Conservation (phyloP, 2,797 vertebrate genomes). For the Dendrocincla fuliginosa region DNA sequence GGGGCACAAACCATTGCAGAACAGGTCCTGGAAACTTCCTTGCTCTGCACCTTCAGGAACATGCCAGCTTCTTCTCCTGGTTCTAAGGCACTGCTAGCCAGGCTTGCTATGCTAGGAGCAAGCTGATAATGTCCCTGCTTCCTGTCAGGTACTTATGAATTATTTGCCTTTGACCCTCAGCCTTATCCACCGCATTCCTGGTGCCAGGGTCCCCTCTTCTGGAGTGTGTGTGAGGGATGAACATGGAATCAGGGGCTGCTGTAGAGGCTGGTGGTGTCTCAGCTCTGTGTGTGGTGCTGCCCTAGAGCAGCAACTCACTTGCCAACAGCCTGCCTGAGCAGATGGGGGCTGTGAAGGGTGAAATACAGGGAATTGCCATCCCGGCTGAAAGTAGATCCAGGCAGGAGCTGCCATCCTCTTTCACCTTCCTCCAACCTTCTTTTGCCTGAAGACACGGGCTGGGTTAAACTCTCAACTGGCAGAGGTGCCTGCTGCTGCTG, state of each 20-base stretch:
- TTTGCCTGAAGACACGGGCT: not conserved
- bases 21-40: not conserved
- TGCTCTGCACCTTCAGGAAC: not conserved
- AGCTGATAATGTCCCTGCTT: not conserved
- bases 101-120: not conserved
- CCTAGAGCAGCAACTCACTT: not conserved
- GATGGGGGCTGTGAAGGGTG: not conserved
- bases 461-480: not conserved
- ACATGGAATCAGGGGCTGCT: not conserved
- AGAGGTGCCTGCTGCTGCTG: not conserved
- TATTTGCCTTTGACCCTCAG: not conserved
- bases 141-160: not conserved
- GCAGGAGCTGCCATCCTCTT: not conserved
- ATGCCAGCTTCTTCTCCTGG: not conserved
- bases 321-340: not conserved
- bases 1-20: not conserved
- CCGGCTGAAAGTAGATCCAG: not conserved
- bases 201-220: fast-evolving
- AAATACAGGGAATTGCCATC: not conserved
- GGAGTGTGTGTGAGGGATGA: not conserved
- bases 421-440: not conserved
- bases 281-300: not conserved
- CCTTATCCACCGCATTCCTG: not conserved
- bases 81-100: fast-evolving
- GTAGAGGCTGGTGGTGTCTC: not conserved